A percentile compares a stretch with the other conserved stretches of the same genome.
phyloP scores from a whole-genome alignment of 2,797 vertebrate genomes.

The Phaenicophaeus curvirostris region DNA sequence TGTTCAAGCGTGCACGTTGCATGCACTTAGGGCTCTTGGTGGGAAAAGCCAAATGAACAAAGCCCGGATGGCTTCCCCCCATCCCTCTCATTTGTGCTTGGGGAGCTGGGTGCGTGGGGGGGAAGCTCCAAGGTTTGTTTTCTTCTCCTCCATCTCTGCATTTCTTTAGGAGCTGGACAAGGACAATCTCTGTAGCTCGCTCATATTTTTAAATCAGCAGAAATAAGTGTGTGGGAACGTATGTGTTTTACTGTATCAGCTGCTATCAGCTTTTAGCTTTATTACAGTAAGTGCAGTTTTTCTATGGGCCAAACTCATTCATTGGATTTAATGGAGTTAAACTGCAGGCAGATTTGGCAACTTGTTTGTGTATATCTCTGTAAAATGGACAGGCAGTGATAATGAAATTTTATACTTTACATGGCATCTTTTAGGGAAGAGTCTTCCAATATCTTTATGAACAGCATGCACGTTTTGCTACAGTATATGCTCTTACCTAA shows the following conservation, averaged over 20 bases:
- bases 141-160: background rate
- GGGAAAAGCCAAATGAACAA: background rate
- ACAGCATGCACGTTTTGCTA: background rate
- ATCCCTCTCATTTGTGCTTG: background rate
- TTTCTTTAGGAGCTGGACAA: conserved; percentile 33
- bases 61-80: background rate
- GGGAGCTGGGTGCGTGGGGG: background rate
- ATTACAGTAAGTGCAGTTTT: conserved; percentile 39
- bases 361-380: conserved; percentile 12
- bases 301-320: conserved; percentile 47
- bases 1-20: accelerated
- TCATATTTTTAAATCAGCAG: background rate
- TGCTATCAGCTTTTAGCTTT: conserved; percentile 40
- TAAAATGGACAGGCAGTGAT: conserved; percentile 48
- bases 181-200: background rate
- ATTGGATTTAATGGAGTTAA: conserved; percentile 59
- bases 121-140: background rate
- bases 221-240: conserved; percentile 28
- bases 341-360: conserved; percentile 57
- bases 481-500: background rate
- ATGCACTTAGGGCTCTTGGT: accelerated
- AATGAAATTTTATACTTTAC: conserved; percentile 51
- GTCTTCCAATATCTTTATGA: conserved; percentile 9
- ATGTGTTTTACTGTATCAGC: conserved; percentile 19
- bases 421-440: conserved; percentile 8